phyloP scores from a whole-genome alignment of 2,797 vertebrate genomes.

The Peromyscus nudipes region DNA sequence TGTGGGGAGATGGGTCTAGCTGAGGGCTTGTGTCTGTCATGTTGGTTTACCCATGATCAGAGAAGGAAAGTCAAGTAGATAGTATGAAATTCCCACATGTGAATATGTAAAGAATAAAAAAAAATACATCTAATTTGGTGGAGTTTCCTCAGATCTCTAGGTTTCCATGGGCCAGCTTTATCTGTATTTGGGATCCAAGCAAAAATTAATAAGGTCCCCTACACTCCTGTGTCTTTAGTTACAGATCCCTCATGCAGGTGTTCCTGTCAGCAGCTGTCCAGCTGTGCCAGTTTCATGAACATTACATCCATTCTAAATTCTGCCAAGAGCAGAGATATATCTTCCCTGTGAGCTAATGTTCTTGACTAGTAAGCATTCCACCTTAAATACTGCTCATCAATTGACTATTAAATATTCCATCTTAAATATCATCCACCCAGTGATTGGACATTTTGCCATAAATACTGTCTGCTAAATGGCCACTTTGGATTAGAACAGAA shows the following conservation, averaged over 20 bases:
- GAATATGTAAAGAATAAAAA: neutral
- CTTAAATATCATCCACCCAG: neutral
- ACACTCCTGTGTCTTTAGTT: neutral
- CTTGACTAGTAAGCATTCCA: neutral
- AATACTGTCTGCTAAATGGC: neutral
- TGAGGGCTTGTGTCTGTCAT: neutral
- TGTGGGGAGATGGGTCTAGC: neutral
- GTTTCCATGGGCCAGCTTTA: neutral
- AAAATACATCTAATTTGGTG: neutral
- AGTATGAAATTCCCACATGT: neutral
- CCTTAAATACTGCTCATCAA: neutral
- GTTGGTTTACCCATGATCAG: neutral
- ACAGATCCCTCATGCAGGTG: neutral
- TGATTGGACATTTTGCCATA: neutral
- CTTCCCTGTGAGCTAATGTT: neutral
- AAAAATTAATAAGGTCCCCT: neutral
- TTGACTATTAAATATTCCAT: neutral
- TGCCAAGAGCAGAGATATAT: neutral
- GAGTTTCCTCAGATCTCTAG: neutral
- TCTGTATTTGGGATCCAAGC: neutral
- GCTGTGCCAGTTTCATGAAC: neutral
- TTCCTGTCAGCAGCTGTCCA: neutral
- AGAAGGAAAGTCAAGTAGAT: constrained; percentile 30
- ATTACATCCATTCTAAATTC: neutral
- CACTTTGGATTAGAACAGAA: neutral